Percentiles rank a stretch among this genome's conserved stretches.
Evolutionary conservation across 1,140 invertebrate species (phyloP).

Genomic region (Rhagoletis zephyria): DNA sequence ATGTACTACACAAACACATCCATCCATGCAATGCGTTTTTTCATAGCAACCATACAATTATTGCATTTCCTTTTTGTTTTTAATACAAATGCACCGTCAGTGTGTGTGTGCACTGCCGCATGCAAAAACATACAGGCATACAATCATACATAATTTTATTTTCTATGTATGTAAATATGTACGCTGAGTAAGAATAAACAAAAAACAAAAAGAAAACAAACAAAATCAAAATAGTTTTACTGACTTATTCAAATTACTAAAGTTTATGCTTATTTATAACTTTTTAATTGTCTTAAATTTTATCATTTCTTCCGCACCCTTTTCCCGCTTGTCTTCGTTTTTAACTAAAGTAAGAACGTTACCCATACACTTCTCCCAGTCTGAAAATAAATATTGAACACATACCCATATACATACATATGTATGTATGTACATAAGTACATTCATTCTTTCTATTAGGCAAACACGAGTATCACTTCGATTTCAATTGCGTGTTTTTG

Average conservation of each 20-base stretch:
- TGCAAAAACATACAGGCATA: not conserved
- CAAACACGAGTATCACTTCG: too few species aligned
- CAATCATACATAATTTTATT: slow-evolving; percentile 10
- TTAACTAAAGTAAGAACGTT: not conserved
- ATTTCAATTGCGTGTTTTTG: too few species aligned
- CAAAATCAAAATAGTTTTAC: slow-evolving; percentile 52
- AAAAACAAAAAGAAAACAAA: not conserved
- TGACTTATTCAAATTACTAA: slow-evolving; percentile 22
- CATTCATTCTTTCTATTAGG: too few species aligned
- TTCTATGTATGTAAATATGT: not conserved
- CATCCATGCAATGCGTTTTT: slow-evolving; percentile 12
- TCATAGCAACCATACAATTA: too few species aligned
- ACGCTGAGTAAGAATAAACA: not conserved
- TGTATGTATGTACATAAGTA: not conserved
- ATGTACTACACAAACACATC: not conserved
- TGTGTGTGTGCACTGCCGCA: not conserved
- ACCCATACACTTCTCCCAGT: not conserved
- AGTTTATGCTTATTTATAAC: slow-evolving; percentile 11
- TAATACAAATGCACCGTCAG: too few species aligned
- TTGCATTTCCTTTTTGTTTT: too few species aligned
- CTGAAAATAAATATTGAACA: not conserved
- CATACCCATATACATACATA: not conserved
- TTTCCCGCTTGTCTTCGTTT: too few species aligned
- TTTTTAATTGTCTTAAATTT: not conserved
- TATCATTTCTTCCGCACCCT: not conserved